Evolutionary conservation across 2,797 vertebrate genomes (phyloP).

Genomic region (Enteromius treurensis): DNA sequence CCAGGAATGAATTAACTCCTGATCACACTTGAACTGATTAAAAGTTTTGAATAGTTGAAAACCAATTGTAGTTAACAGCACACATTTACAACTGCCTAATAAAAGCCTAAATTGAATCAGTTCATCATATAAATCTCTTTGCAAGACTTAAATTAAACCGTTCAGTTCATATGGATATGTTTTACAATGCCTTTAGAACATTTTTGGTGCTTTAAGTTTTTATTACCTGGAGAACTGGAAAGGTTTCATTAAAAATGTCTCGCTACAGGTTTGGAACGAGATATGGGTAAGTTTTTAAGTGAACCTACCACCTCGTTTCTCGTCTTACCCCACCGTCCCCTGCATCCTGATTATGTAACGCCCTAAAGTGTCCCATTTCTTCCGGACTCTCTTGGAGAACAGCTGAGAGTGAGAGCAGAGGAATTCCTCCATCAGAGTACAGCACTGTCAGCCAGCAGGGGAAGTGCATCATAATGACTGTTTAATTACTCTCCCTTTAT

Average conservation of each 20-base stretch:
- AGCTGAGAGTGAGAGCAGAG: constrained; percentile 26
- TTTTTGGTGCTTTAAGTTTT: neutral
- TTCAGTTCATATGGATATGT: neutral
- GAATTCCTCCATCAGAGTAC: constrained; percentile 27
- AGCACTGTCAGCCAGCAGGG: constrained; percentile 41
- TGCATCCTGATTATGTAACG: neutral
- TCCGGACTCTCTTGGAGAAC: neutral
- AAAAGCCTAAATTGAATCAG: neutral
- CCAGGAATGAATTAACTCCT: neutral
- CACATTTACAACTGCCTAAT: neutral
- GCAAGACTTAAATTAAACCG: neutral
- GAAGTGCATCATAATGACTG: constrained; percentile 52
- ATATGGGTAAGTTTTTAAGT: neutral
- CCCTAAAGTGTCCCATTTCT: neutral
- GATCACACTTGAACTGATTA: neutral
- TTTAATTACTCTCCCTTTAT: constrained; percentile 63
- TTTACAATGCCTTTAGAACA: neutral
- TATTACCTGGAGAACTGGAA: neutral
- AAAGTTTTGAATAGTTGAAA: neutral
- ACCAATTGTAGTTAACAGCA: neutral
- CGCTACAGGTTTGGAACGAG: neutral
- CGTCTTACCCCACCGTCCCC: neutral
- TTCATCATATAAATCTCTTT: neutral
- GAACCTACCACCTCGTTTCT: neutral
- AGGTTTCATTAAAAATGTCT: neutral